phyloP scores from a whole-genome alignment of 2,888 invertebrate species.

The Andrena trimmerana region DNA sequence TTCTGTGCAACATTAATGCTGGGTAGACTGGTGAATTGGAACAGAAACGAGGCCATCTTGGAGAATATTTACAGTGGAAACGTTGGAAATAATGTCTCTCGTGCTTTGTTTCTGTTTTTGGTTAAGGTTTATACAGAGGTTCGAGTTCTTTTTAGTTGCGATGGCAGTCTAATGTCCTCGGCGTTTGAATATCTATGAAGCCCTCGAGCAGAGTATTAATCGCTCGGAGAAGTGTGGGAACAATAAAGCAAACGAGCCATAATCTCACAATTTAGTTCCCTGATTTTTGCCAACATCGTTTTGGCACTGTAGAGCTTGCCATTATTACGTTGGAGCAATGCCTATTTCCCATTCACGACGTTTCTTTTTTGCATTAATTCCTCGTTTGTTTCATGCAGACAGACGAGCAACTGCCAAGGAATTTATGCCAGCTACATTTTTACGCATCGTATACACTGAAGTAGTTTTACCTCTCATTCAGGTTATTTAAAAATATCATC shows the following conservation, averaged over 20 bases:
- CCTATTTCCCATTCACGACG: conserved; percentile 26
- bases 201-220: too few species aligned
- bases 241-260: conserved; percentile 24
- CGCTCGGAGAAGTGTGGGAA: not conserved
- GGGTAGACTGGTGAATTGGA: too few species aligned
- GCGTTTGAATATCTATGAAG: not conserved
- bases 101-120: not conserved
- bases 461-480: too few species aligned
- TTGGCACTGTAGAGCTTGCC: conserved; percentile 37
- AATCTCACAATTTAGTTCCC: conserved; percentile 36
- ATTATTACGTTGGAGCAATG: conserved; percentile 49
- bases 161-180: not conserved
- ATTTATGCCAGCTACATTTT: too few species aligned
- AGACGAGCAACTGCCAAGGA: too few species aligned
- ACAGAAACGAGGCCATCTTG: not conserved
- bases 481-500: too few species aligned
- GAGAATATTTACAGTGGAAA: not conserved
- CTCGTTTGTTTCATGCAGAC: not conserved
- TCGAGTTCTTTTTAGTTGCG: not conserved
- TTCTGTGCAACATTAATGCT: not conserved
- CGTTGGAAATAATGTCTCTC: not conserved
- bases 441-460: too few species aligned
- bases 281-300: conserved; percentile 49
- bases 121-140: not conserved
- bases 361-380: conserved; percentile 31